Conservation (phyloP, 2,113 vertebrate species). For the Stomatorhinus ivindoensis region DNA sequence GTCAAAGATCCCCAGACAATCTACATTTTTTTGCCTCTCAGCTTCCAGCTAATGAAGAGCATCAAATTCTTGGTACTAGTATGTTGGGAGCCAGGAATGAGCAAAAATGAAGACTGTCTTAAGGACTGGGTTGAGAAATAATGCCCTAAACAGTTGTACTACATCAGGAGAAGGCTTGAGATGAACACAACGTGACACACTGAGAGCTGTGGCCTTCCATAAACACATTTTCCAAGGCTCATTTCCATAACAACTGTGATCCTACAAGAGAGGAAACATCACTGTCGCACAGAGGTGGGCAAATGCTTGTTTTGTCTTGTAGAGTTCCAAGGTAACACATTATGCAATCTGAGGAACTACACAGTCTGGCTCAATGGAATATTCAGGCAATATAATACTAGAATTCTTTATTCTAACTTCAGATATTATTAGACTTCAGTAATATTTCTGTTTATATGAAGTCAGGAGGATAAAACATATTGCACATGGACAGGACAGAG, state of each 20-base stretch:
- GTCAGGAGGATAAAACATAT: neutral
- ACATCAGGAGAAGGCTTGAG: conserved; percentile 30
- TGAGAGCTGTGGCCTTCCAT: neutral
- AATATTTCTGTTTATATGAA: neutral
- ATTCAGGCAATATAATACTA: neutral
- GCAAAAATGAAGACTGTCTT: neutral
- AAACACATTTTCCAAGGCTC: neutral
- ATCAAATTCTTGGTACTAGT: neutral
- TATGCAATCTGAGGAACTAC: neutral
- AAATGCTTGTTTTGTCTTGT: neutral
- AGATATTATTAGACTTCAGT: neutral
- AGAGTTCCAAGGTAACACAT: neutral
- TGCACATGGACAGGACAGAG: neutral
- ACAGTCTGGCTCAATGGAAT: neutral
- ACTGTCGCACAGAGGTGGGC: neutral
- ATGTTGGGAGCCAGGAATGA: neutral
- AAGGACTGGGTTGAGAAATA: neutral
- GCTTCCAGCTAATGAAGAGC: neutral
- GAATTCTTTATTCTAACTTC: neutral
- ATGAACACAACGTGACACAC: conserved; percentile 11
- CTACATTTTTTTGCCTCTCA: neutral
- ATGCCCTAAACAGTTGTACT: neutral
- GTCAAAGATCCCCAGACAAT: neutral
- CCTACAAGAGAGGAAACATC: neutral
- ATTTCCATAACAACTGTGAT: neutral